Evolutionary conservation across 2,888 invertebrate genomes (phyloP), one percentile per base, ranked within the genome.

Genomic region (Papilio elwesi): DNA sequence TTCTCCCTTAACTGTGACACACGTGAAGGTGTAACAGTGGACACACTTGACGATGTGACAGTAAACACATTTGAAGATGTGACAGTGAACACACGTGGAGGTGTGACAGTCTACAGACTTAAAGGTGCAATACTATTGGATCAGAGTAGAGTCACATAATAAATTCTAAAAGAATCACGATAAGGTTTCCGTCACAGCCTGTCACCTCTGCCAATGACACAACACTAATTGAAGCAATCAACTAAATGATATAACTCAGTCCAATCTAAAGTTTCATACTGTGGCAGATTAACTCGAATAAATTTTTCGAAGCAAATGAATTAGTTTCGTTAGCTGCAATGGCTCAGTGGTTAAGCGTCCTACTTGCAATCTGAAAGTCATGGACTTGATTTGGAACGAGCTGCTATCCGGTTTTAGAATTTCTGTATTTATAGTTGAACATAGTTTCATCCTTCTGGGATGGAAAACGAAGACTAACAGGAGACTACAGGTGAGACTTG

Each of bases 181-280:
- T 59, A 59, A 70, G 52, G 66, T 74, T 62, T 53, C 52, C 53
- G 70, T 67, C 70, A 70, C 47, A 66, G 66, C 57, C 64, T 43
- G 47, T 63, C 53, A 62, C 53, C 51, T 70, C 38, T n/a, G 16
- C 36, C 53, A 62, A 62, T 53, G 43, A 66, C 15, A 48, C 59
- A 65, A 36, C 6, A 38, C 11, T 69, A 8, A 55, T 12, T 70
- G 52, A 53, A 68, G 59, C 43, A 51, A 73, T 73, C 15, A 53
- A 9, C 49, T 48, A n/a, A 70, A 63, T 70, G 49, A 74, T 67
- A 47, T 70, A 53, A 74, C 55, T 55, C 55, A 64, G 43, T 52
- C 38, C 49, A 62, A 38, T 69, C 38, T 59, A 48, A 62, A 9
- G n/a, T 38, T 59, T 59, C 43, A 3, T 0, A 9, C 43, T 5